phyloP scores from a whole-genome alignment of 2,797 vertebrate species.

The Girardinus metallicus region DNA sequence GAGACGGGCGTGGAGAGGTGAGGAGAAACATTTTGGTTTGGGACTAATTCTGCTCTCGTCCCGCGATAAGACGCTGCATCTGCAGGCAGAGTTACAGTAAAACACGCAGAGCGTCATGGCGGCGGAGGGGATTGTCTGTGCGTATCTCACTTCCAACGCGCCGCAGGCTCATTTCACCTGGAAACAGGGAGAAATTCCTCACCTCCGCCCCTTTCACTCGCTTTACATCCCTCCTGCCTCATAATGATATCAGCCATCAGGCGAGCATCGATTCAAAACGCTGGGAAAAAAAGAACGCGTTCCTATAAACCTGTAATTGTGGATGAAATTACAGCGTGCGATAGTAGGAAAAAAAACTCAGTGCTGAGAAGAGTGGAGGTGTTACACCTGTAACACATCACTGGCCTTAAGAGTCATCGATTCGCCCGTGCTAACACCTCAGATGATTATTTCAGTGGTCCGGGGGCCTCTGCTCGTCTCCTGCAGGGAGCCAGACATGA shows the following conservation, averaged over 20 bases:
- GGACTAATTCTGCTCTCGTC: neutral
- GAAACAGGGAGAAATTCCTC: conserved; percentile 27
- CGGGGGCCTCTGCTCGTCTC: conserved; percentile 39
- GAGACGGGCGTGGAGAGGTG: neutral
- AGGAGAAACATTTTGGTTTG: conserved; percentile 5
- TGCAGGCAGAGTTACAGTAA: neutral
- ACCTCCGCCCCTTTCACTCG: neutral
- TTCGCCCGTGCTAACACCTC: conserved; percentile 56
- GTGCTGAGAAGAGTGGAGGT: conserved; percentile 30
- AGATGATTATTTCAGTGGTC: conserved; percentile 70
- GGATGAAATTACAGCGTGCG: conserved; percentile 29
- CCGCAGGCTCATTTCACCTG: conserved; percentile 17
- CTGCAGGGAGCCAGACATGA: conserved; percentile 67
- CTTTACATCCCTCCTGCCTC: conserved; percentile 7
- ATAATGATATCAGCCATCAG: conserved; percentile 37
- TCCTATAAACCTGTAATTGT: conserved; percentile 29
- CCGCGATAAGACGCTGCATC: conserved; percentile 5
- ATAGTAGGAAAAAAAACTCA: conserved; percentile 32
- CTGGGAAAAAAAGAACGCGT: conserved; percentile 16
- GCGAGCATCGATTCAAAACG: conserved; percentile 13
- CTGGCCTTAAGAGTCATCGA: conserved; percentile 55
- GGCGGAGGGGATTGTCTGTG: conserved; percentile 10
- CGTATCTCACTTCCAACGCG: conserved; percentile 2
- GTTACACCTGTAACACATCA: conserved; percentile 45
- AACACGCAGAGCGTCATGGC: neutral